Conservation (phyloP, 2,888 invertebrate species). For the Anarsia innoxiella region DNA sequence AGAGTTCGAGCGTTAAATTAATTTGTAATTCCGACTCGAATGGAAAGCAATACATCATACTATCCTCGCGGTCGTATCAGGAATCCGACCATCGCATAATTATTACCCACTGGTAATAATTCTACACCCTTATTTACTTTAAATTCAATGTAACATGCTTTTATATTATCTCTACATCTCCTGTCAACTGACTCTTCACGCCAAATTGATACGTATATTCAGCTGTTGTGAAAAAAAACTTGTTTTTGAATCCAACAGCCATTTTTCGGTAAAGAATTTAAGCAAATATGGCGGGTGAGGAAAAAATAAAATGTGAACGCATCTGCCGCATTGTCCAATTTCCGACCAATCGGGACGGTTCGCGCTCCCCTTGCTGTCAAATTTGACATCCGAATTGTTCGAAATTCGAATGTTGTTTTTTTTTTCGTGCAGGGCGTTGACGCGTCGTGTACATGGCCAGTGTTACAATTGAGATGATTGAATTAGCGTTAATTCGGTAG, state of each 20-base stretch:
- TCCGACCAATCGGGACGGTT: constrained; percentile 56
- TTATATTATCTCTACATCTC: constrained; percentile 29
- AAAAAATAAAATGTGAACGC: constrained; percentile 48
- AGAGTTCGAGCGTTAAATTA: constrained; percentile 18
- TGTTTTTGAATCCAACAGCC: constrained; percentile 25
- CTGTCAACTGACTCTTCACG: constrained; percentile 49
- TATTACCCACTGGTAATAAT: constrained; percentile 27
- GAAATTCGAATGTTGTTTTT: constrained; percentile 60
- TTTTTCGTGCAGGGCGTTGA: constrained; percentile 58
- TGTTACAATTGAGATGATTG: constrained; percentile 71
- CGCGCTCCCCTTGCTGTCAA: constrained; percentile 71
- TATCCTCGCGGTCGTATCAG: constrained; percentile 23
- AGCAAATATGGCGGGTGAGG: constrained; percentile 61
- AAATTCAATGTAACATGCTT: constrained; percentile 32
- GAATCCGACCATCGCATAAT: constrained; percentile 30
- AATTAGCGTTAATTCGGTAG: constrained; percentile 63
- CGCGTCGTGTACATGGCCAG: constrained; percentile 54
- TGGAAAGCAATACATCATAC: constrained; percentile 43
- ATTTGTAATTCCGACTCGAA: constrained; percentile 29
- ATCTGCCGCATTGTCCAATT: constrained; percentile 72
- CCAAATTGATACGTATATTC: constrained; percentile 51
- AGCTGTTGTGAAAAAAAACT: constrained; percentile 35
- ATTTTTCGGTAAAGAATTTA: constrained; percentile 54
- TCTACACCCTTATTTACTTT: constrained; percentile 24
- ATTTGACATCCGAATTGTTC: constrained; percentile 54